Percentiles rank a stretch among this genome's conserved stretches.
Conservation (phyloP, 2,888 invertebrate genomes). For the Philhelius pedissequus region DNA sequence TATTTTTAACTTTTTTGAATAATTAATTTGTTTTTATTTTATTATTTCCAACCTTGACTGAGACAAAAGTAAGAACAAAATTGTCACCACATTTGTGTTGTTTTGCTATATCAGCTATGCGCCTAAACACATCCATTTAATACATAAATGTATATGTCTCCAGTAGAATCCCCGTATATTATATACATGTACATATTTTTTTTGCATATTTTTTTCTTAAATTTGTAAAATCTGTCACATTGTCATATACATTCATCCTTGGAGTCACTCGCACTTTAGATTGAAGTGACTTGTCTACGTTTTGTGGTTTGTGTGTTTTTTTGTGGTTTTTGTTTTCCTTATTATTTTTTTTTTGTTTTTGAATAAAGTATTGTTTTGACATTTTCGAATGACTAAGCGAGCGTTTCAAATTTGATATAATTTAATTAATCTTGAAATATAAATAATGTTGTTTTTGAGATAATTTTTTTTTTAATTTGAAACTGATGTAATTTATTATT, state of each 20-base stretch:
- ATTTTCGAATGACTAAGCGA: background rate
- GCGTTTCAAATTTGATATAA: background rate
- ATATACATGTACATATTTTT: background rate
- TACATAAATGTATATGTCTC: background rate
- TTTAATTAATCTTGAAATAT: background rate
- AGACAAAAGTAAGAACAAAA: background rate
- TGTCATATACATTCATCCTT: conserved; percentile 14
- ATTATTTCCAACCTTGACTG: background rate
- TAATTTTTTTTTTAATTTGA: background rate
- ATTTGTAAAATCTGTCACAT: conserved; percentile 14
- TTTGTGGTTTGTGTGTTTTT: background rate
- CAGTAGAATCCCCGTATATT: background rate
- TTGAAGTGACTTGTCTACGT: background rate
- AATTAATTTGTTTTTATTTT: background rate
- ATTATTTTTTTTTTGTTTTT: background rate
- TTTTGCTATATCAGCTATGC: background rate
- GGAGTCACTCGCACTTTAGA: background rate
- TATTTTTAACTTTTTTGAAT: background rate
- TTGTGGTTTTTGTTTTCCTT: background rate
- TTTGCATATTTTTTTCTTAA: background rate
- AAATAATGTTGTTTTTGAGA: background rate
- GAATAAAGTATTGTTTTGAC: background rate
- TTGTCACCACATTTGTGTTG: background rate
- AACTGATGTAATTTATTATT: background rate
- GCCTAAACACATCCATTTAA: background rate